Percentiles rank a stretch among this genome's conserved stretches.
phyloP scores from a whole-genome alignment of 2,797 vertebrate species.

The Sebastes reedi region DNA sequence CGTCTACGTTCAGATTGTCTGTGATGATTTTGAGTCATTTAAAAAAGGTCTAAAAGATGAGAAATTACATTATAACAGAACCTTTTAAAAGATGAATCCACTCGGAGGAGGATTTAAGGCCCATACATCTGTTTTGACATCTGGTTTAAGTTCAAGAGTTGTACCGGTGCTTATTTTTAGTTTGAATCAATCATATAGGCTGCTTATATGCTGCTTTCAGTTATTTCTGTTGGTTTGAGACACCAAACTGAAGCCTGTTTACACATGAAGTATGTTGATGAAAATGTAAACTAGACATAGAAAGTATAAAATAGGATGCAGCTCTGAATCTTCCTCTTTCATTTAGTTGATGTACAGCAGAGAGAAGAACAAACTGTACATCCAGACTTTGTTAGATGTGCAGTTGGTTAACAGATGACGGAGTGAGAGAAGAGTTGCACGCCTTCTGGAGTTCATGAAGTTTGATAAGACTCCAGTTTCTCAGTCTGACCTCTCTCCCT shows the following conservation, averaged over 20 bases:
- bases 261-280: background rate
- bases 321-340: no score
- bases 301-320: background rate
- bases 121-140: background rate
- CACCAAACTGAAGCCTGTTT: background rate
- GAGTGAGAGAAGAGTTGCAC: background rate
- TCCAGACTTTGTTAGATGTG: background rate
- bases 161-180: background rate
- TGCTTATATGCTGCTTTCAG: background rate
- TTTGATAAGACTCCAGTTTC: background rate
- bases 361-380: background rate
- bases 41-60: background rate
- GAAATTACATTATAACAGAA: background rate
- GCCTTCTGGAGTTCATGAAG: background rate
- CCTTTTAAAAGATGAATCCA: background rate
- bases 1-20: no score
- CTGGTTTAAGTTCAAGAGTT: background rate
- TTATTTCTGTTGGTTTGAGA: background rate
- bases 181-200: background rate
- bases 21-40: no score
- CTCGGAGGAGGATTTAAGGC: background rate
- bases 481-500: background rate
- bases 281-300: background rate
- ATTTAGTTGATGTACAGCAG: background rate
- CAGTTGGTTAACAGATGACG: conserved; percentile 7